These are phyloP conservation scores for Psammodynastes pulverulentus DNA, from an alignment of 2,113 vertebrate species.

Conservation along the genomic window DNA sequence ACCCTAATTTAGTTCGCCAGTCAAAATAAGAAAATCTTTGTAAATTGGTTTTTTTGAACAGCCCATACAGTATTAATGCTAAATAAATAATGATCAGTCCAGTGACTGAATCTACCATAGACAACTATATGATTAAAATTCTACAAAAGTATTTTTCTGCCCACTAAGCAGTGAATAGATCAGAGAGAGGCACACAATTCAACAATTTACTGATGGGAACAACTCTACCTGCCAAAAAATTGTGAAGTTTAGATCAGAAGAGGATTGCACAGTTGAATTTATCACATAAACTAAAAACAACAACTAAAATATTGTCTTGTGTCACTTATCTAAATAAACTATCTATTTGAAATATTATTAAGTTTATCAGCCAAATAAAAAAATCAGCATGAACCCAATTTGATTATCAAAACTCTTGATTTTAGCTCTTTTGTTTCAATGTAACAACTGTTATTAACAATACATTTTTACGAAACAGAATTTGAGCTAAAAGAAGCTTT, in stretches of 20 bases:
- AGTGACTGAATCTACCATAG: not conserved
- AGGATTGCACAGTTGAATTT: not conserved
- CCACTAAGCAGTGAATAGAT: not conserved
- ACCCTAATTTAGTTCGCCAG: not conserved
- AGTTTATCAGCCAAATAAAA: not conserved
- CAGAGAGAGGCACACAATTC: not conserved
- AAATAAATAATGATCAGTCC: not conserved
- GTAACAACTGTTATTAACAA: not conserved
- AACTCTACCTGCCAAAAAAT: not conserved
- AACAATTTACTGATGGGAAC: not conserved
- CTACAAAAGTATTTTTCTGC: not conserved
- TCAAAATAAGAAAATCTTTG: not conserved
- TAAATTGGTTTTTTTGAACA: not conserved
- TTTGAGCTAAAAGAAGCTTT: conserved; percentile 21
- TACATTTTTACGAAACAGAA: conserved; percentile 17
- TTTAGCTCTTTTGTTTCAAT: not conserved
- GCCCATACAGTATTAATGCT: not conserved
- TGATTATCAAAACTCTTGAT: not conserved
- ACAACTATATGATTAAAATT: not conserved
- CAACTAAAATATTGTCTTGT: not conserved
- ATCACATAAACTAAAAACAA: not conserved
- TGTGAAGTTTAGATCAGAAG: not conserved
- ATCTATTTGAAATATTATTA: not conserved
- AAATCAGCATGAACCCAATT: not conserved
- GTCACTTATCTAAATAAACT: not conserved